These are phyloP conservation scores for Brachymystax lenok DNA, from an alignment of 2,797 vertebrate genomes.

Conservation along the genomic window DNA sequence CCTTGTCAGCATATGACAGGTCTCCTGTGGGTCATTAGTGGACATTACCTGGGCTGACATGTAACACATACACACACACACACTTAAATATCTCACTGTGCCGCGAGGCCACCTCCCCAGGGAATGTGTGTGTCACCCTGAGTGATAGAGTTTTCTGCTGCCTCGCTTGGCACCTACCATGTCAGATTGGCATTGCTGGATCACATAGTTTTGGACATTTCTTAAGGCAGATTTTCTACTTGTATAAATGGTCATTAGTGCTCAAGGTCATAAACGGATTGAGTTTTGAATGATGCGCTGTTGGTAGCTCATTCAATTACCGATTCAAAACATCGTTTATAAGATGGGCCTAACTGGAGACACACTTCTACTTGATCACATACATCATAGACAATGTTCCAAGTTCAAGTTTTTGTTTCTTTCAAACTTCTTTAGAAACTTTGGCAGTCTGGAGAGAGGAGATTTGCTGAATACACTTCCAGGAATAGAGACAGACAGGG, in stretches of 20 bases:
- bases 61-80: not conserved
- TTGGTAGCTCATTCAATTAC: not conserved
- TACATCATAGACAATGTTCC: not conserved
- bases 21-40: conserved; percentile 12
- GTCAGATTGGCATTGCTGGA: not conserved
- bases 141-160: conserved; percentile 5
- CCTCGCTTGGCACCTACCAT: not conserved
- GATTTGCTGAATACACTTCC: not conserved
- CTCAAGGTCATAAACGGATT: not conserved
- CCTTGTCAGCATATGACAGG: conserved; percentile 2
- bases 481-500: not conserved
- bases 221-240: not conserved
- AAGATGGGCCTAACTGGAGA: not conserved
- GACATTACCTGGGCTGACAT: conserved; percentile 6
- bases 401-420: not conserved
- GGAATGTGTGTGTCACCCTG: not conserved
- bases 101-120: not conserved
- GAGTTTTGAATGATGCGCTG: not conserved
- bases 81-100: not conserved
- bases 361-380: not conserved
- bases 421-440: not conserved
- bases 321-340: not conserved
- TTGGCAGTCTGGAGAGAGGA: not conserved
- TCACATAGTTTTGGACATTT: conserved; percentile 4
- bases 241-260: not conserved